These are phyloP conservation scores for Anguilla anguilla DNA, from an alignment of 2,797 vertebrate genomes.

Conservation along the genomic window DNA sequence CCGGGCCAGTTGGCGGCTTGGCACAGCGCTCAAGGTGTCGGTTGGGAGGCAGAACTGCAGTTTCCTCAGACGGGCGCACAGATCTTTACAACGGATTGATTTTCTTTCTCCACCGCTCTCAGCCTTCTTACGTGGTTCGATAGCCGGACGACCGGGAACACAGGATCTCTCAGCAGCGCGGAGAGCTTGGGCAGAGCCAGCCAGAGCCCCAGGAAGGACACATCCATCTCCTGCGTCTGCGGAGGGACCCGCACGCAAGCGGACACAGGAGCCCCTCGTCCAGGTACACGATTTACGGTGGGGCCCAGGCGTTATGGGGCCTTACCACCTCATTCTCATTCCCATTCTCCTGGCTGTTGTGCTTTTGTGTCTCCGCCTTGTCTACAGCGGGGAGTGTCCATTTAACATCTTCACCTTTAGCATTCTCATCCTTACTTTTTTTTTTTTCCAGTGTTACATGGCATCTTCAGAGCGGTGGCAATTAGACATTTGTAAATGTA, in stretches of 20 bases:
- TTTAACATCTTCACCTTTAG: neutral
- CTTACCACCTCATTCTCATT: constrained; percentile 47
- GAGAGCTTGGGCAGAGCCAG: constrained; percentile 78
- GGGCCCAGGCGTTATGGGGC: constrained; percentile 60
- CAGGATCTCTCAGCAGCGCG: constrained; percentile 84
- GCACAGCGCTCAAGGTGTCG: constrained; percentile 27
- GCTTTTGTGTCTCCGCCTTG: constrained; percentile 40
- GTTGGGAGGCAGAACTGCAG: constrained; percentile 23
- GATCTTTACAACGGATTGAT: constrained; percentile 85
- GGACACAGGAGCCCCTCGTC: constrained; percentile 65
- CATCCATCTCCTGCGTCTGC: constrained; percentile 64
- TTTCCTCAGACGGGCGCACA: constrained; percentile 54
- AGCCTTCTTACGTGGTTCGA: constrained; percentile 87
- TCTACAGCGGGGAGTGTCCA: neutral
- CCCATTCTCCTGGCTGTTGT: constrained; percentile 35
- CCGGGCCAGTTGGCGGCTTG: constrained; percentile 33
- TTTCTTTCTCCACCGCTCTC: constrained; percentile 80
- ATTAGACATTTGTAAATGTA: constrained; percentile 3
- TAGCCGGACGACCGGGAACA: constrained; percentile 89
- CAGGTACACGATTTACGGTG: constrained; percentile 73
- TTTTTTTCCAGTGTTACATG: neutral
- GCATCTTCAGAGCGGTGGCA: neutral
- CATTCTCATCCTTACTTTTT: neutral
- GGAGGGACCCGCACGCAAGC: constrained; percentile 59
- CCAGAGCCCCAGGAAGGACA: constrained; percentile 76